These are phyloP conservation scores for Alouatta caraya DNA, from an alignment of 2,797 vertebrate genomes.

Conservation along the genomic window DNA sequence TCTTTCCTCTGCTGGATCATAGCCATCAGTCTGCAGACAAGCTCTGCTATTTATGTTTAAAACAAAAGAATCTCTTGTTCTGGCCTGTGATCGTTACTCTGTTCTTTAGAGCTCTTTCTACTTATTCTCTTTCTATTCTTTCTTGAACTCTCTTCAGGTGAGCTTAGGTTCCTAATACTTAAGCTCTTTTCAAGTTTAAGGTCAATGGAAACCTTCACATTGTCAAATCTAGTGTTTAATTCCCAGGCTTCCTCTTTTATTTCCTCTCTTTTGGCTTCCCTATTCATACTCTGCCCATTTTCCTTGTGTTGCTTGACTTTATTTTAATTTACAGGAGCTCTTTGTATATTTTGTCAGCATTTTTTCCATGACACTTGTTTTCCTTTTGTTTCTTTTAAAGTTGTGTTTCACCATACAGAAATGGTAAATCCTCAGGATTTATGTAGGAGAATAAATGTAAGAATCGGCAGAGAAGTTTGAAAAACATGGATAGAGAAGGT, in stretches of 20 bases:
- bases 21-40: not conserved
- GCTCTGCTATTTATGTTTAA: not conserved
- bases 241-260: not conserved
- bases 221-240: not conserved
- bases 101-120: not conserved
- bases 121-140: not conserved
- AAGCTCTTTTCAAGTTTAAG: not conserved
- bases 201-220: not conserved
- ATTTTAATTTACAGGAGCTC: not conserved
- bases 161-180: not conserved
- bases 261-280: not conserved
- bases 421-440: not conserved
- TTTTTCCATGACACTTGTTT: not conserved
- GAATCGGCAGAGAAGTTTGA: constrained; percentile 23
- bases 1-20: not conserved
- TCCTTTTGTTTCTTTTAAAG: not conserved
- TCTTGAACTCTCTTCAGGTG: not conserved
- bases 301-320: not conserved
- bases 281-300: not conserved
- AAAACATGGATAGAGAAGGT: not conserved
- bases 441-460: not conserved
- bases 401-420: not conserved
- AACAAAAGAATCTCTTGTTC: not conserved
- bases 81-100: not conserved
- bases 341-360: not conserved